Evolutionary conservation across 1,140 invertebrate species (phyloP), one percentile per base, ranked within the genome.

Genomic region (Chrysomallon squamiferum): DNA sequence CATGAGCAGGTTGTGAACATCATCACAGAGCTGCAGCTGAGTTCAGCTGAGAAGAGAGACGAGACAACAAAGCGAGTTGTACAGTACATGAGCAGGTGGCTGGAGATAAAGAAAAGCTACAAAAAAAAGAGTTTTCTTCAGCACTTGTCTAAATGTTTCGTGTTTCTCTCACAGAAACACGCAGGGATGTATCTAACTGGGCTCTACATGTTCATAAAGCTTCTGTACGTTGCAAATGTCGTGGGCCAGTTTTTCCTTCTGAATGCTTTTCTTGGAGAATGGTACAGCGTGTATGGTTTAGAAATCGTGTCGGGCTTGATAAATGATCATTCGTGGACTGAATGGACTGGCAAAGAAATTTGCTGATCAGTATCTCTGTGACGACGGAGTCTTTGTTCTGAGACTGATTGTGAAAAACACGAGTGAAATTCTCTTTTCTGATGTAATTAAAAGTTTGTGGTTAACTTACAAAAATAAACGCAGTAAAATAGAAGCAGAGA

Each of bases 151-250:
- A 60, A 72, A 9, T 60, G 66, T 61, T 72, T 71, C 54, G 80
- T 73, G 43, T 78, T 75, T 65, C 74, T 78, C 59, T 80, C 77
- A 69, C 77, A 79, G 58, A 80, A 83, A 57, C 78, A 85, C 20
- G 82, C 85, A 69, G 85, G 86, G 15, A 67, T 84, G 56, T 88
- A 85, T 66, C 78, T 88, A n/a, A 84, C 84, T n/a, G 80, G 78
- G 25, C 72, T 87, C 25, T 88, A 87, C 68, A 71, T 88, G 43
- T 60, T 75, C 32, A 68, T 78, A 4, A 74, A 81, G 59, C 29
- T 79, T 35, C 56, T 80, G 3, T 84, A 83, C 65, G 30, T 80
- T 20, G n/a, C 73, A 5, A 83, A 83, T 62, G 65, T 73, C 6
- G 58, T 78, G 20, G 64, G 66, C 1, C 80, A 83, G 59, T 74